These are phyloP conservation scores for Oryzias sinensis DNA, from an alignment of 2,797 vertebrate genomes.

Conservation along the genomic window DNA sequence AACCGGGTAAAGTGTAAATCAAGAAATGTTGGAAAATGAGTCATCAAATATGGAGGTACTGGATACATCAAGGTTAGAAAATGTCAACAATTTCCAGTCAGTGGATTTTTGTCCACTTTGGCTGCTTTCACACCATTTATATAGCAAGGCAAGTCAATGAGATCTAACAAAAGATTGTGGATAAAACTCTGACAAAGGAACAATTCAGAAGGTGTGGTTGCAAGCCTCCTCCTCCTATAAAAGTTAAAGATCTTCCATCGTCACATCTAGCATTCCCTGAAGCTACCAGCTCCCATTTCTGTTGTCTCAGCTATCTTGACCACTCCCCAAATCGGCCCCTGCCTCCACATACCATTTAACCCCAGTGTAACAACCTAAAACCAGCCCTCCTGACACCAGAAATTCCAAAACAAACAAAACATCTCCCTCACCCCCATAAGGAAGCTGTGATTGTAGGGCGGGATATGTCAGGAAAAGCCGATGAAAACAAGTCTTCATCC, in stretches of 20 bases:
- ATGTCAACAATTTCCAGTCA: too few relatives aligned
- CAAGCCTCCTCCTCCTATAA: background rate
- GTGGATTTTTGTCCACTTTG: too few relatives aligned
- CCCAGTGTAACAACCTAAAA: slow-evolving; percentile 36
- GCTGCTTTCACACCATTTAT: too few relatives aligned
- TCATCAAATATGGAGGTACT: too few relatives aligned
- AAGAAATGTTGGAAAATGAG: too few relatives aligned
- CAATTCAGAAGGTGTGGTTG: background rate
- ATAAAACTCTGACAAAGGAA: background rate
- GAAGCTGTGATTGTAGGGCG: slow-evolving; percentile 34
- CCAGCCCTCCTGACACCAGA: slow-evolving; percentile 46
- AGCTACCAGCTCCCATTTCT: slow-evolving; percentile 20
- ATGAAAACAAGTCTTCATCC: slow-evolving; percentile 33
- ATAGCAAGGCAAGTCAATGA: too few relatives aligned
- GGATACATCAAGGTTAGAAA: too few relatives aligned
- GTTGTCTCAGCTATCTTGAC: slow-evolving; percentile 24
- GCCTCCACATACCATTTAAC: slow-evolving; percentile 61
- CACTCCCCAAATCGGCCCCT: slow-evolving; percentile 35
- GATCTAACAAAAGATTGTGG: background rate
- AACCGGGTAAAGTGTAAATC: too few relatives aligned
- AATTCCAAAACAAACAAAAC: slow-evolving; percentile 41
- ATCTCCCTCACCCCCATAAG: slow-evolving; percentile 6
- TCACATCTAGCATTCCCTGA: slow-evolving; percentile 5
- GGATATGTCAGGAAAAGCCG: slow-evolving; percentile 42
- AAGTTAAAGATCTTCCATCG: slow-evolving; percentile 1